These are phyloP conservation scores for Danio albolineatus DNA, from an alignment of 2,797 vertebrate genomes.

Conservation along the genomic window DNA sequence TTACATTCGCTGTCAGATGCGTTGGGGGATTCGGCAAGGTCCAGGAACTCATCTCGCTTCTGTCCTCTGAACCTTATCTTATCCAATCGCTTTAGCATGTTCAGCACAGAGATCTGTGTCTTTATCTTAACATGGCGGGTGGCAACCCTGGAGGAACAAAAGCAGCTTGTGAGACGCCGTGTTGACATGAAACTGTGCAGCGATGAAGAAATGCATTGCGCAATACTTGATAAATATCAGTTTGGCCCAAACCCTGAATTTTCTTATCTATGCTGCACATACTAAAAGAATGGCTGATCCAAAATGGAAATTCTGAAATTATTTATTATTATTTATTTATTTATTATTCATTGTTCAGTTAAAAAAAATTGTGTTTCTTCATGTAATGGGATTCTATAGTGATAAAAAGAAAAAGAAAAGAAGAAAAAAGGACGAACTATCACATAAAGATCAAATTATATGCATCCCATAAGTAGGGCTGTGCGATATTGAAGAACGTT, in stretches of 20 bases:
- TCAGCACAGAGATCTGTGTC: constrained; percentile 78
- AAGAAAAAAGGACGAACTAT: too few relatives aligned
- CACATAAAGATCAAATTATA: too few relatives aligned
- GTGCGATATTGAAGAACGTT: too few relatives aligned
- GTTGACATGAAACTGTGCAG: neutral
- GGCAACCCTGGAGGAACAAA: constrained; percentile 71
- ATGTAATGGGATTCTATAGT: too few relatives aligned
- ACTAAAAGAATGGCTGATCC: neutral
- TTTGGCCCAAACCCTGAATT: neutral
- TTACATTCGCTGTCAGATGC: constrained; percentile 93
- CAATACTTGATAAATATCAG: neutral
- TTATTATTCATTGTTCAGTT: too few relatives aligned
- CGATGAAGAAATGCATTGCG: neutral
- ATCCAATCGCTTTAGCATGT: constrained; percentile 95
- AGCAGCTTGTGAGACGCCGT: neutral
- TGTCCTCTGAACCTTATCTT: constrained; percentile 95
- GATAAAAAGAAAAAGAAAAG: too few relatives aligned
- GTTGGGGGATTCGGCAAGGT: constrained; percentile 91
- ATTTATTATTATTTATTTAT: too few relatives aligned
- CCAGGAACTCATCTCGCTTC: constrained; percentile 93
- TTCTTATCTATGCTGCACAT: neutral
- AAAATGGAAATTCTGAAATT: too few relatives aligned
- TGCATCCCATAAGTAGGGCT: too few relatives aligned
- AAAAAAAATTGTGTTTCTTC: too few relatives aligned
- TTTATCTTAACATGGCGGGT: constrained; percentile 88